A percentile compares a stretch with the other conserved stretches of the same genome.
Evolutionary conservation across 2,888 invertebrate species (phyloP).

Genomic region (Melipona bicolor): DNA sequence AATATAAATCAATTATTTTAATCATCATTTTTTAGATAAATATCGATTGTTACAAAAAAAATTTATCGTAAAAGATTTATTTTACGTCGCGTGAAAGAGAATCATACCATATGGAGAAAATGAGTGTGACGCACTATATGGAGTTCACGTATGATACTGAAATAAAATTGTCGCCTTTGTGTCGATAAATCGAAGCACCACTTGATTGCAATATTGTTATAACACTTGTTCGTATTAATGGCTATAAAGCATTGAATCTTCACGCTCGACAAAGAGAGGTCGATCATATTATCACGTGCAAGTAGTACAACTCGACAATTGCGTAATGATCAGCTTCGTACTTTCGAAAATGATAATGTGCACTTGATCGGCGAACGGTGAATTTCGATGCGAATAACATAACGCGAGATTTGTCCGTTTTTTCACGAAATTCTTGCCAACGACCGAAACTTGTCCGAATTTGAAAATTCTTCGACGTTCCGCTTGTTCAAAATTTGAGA

Average conservation of each 20-base stretch:
- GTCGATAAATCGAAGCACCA: slow-evolving; percentile 3
- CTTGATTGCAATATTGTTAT: slow-evolving; percentile 10
- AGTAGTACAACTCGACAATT: slow-evolving; percentile 49
- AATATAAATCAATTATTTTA: too few relatives aligned
- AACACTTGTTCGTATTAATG: slow-evolving; percentile 23
- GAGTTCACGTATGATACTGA: background rate
- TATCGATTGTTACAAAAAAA: too few relatives aligned
- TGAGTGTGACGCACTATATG: too few relatives aligned
- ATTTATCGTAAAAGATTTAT: too few relatives aligned
- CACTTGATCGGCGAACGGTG: slow-evolving; percentile 18
- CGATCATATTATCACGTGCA: background rate
- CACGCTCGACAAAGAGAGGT: background rate
- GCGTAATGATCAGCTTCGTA: slow-evolving; percentile 41
- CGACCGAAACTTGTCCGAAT: background rate
- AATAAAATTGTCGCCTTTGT: slow-evolving; percentile 23
- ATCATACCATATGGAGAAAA: too few relatives aligned
- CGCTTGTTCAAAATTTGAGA: background rate
- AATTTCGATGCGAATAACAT: slow-evolving; percentile 49
- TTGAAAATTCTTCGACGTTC: background rate
- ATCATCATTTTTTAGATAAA: too few relatives aligned
- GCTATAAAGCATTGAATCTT: slow-evolving; percentile 20
- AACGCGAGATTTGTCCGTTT: background rate
- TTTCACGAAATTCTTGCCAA: background rate
- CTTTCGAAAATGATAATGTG: slow-evolving; percentile 48
- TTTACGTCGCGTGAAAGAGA: too few relatives aligned